Evolutionary conservation across 2,113 vertebrate genomes (phyloP), one percentile per base, ranked within the genome.

Genomic region (Emydura subglobosa): DNA sequence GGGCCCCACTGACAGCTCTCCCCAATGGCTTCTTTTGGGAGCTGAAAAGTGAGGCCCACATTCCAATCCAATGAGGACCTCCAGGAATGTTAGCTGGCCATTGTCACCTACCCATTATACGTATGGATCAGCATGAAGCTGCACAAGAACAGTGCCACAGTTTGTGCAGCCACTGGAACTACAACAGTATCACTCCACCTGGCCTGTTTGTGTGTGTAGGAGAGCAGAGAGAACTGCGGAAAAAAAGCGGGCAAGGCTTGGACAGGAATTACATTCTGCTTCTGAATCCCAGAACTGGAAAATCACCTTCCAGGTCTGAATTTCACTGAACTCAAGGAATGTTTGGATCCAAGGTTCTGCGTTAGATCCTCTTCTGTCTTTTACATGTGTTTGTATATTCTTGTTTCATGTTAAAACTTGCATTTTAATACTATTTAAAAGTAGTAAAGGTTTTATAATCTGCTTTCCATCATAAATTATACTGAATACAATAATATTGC

Each of bases 231-330:
- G 57, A 61, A 61, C 5, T 6, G 5, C 11, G 27, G 12, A 6
- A 61, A 61, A 61, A 5, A 61, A 61, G 27, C 14, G 57, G 27
- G 57, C 11, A 61, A 61, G 44, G 3, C 3, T 85, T 82, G 76
- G 83, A 80, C 47, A 34, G 59, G 5, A 1, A 1, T 0, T 14
- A 51, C 44, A 1, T 2, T 87, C 85, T 72, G 1, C 0, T 87
- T 87, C 79, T 53, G 1, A 7, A 49, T 89, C 27, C 7, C 10
- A 44, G 19, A 61, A 74, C 4, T 12, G 1, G 6, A 54, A 34
- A 4, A 7, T 53, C 5, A 17, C 57, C n/a, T 31, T 86, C 9
- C 39, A 39, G 13, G 1, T 79, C 85, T 47, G 29, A 5, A 1
- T 72, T 22, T 2, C 49, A 85, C 59, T 87, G 39, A 4, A 55